A percentile compares a stretch with the other conserved stretches of the same genome.
Conservation (phyloP, 2,113 vertebrate genomes). For the Halcyon senegalensis region DNA sequence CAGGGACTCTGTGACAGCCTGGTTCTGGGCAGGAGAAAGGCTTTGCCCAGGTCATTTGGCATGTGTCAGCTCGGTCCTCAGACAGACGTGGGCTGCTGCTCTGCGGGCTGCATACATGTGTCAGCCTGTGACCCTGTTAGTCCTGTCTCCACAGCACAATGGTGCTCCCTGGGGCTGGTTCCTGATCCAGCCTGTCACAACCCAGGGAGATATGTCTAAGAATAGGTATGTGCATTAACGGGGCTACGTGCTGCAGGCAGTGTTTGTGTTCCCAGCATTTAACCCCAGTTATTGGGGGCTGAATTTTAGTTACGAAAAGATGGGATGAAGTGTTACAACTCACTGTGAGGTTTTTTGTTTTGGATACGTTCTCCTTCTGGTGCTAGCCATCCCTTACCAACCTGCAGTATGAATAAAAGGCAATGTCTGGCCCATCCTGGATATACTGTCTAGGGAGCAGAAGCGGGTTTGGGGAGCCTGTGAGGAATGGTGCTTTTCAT, state of each 20-base stretch:
- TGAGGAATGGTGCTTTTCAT: background rate
- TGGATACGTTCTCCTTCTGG: fast-evolving
- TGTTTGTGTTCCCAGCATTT: fast-evolving
- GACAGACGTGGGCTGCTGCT: background rate
- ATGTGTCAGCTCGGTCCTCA: background rate
- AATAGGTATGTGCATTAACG: background rate
- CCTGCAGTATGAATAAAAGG: background rate
- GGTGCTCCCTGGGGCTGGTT: background rate
- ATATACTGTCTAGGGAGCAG: background rate
- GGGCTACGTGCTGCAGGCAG: background rate
- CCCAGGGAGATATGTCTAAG: fast-evolving
- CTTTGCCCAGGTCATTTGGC: background rate
- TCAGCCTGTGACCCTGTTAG: fast-evolving
- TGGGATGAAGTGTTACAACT: background rate
- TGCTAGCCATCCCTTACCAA: background rate
- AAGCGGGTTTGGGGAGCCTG: background rate
- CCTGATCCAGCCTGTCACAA: background rate
- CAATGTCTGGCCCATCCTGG: background rate
- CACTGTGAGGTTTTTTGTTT: background rate
- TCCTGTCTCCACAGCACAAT: background rate
- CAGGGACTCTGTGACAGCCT: background rate
- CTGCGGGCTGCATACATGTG: background rate
- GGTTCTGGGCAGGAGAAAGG: background rate
- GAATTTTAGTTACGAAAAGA: background rate
- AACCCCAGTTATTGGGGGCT: fast-evolving